Base-by-base conservation (phyloP, 2,113 vertebrate species). In the Rhagologus leucostigma region DNA sequence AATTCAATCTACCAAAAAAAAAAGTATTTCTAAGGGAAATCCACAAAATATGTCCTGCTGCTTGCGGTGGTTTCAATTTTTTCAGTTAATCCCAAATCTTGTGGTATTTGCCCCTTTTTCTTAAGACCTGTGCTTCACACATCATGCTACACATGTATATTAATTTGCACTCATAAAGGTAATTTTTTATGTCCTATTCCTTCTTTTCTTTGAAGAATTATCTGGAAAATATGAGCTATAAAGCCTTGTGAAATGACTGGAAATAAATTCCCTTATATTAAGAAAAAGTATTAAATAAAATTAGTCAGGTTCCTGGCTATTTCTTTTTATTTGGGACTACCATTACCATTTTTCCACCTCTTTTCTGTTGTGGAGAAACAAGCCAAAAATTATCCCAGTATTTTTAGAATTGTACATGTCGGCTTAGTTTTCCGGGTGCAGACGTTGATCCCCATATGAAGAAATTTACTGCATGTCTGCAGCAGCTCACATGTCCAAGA, bases 381-480 rank as follows among this genome's bases (percentile, higher is more conserved):
- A 90, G 22, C 2, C n/a, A 70, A 85, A 90, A 74, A 12, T 7
- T 22, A 60, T 53, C 16, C 6, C 27, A 70, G 6, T 32, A 21
- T 65, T 87, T 87, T 84, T 41, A 32, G 39, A 67, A 16, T 39
- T 64, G 56, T 55, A 67, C 30, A 39, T 74, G 18, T 63, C 1
- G 0, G 22, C 18, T 87, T 49, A 17, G 6, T 37, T 90, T 59
- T 78, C 65, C 0, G 0, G 35, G 8, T 53, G 33, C 37, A 46
- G 65, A 18, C 0, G 0, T 20, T 71, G 60, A 71, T 37, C 12
- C 27, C 12, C 3, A 6, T 17, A 9, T 9, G 69, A 89, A 70
- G 68, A 50, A 70, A 55, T 50, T 57, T 29, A 13, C 56, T 64
- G 11, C 13, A 2, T 13, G 46, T 29, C 26, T 76, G 50, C 60